These are phyloP conservation scores for Temnothorax curvispinosus DNA, from an alignment of 1,140 invertebrate genomes.

Conservation along the genomic window DNA sequence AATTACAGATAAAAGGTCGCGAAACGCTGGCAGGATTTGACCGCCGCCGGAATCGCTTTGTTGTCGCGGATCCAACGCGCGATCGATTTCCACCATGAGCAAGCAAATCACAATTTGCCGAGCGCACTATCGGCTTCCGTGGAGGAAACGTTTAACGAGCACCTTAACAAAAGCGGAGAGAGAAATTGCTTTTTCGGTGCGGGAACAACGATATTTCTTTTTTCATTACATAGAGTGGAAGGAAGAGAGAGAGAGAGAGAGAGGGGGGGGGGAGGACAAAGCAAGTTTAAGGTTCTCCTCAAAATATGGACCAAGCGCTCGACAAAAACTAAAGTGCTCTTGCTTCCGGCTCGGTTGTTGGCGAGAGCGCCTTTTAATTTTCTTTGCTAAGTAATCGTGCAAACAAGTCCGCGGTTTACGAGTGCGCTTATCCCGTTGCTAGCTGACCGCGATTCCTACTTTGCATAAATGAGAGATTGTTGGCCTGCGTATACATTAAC, in stretches of 20 bases:
- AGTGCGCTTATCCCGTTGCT: slow-evolving; percentile 60
- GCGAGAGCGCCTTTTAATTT: slow-evolving; percentile 64
- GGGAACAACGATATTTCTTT: slow-evolving; percentile 44
- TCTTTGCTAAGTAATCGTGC: slow-evolving; percentile 66
- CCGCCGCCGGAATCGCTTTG: slow-evolving; percentile 18
- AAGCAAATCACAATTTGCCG: slow-evolving; percentile 52
- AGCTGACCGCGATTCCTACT: slow-evolving; percentile 59
- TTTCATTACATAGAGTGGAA: neutral
- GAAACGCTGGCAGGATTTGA: slow-evolving; percentile 15
- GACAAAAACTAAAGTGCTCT: slow-evolving; percentile 66
- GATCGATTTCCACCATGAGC: slow-evolving; percentile 44
- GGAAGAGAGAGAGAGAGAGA: neutral
- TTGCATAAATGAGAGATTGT: slow-evolving; percentile 47
- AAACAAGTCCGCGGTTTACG: slow-evolving; percentile 68
- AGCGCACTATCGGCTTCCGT: neutral
- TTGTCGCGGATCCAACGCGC: slow-evolving; percentile 5
- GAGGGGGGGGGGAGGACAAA: neutral
- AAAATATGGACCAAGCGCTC: slow-evolving; percentile 52
- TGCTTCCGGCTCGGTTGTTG: slow-evolving; percentile 59
- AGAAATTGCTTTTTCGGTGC: slow-evolving; percentile 49
- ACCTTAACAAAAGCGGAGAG: neutral
- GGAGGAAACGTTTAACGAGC: slow-evolving; percentile 54
- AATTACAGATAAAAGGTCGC: slow-evolving; percentile 75
- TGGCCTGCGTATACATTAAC: slow-evolving; percentile 19
- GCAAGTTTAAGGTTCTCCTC: slow-evolving; percentile 48